Conservation (phyloP, 2,888 invertebrate genomes). For the Drosophila subquinaria region DNA sequence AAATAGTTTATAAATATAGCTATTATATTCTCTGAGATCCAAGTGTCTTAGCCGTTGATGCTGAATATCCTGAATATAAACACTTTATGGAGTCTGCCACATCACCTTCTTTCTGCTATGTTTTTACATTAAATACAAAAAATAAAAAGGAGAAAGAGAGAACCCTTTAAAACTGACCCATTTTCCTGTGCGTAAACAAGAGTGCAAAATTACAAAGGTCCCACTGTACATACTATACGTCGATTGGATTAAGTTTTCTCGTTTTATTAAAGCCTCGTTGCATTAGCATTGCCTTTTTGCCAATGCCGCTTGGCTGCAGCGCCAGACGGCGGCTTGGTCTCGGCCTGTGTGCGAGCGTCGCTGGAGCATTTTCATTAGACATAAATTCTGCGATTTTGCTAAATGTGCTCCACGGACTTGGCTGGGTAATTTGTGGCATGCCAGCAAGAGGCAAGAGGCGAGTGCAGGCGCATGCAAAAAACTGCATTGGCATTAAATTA, state of each 20-base stretch:
- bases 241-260: slow-evolving; percentile 13
- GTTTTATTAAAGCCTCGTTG: slow-evolving; percentile 43
- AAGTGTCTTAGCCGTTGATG: too few relatives aligned
- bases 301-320: slow-evolving; percentile 63
- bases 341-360: background rate
- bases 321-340: slow-evolving; percentile 12
- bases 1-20: too few relatives aligned
- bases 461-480: slow-evolving; percentile 22
- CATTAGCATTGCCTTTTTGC: slow-evolving; percentile 60
- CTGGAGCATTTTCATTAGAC: slow-evolving; percentile 77
- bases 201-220: background rate
- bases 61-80: too few relatives aligned
- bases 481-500: slow-evolving; percentile 77
- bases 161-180: too few relatives aligned
- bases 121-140: too few relatives aligned
- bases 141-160: too few relatives aligned
- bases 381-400: slow-evolving; percentile 80
- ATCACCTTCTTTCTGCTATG: too few relatives aligned
- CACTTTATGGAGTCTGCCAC: too few relatives aligned
- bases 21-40: too few relatives aligned
- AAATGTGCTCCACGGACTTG: slow-evolving; percentile 76
- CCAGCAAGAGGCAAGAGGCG: slow-evolving; percentile 27
- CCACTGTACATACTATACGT: slow-evolving; percentile 7
- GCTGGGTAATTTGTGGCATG: slow-evolving; percentile 74
- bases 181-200: too few relatives aligned